Percentiles rank a stretch among this genome's conserved stretches.
These are phyloP conservation scores for Anser cygnoides DNA, from an alignment of 2,113 vertebrate species.

Conservation along the genomic window DNA sequence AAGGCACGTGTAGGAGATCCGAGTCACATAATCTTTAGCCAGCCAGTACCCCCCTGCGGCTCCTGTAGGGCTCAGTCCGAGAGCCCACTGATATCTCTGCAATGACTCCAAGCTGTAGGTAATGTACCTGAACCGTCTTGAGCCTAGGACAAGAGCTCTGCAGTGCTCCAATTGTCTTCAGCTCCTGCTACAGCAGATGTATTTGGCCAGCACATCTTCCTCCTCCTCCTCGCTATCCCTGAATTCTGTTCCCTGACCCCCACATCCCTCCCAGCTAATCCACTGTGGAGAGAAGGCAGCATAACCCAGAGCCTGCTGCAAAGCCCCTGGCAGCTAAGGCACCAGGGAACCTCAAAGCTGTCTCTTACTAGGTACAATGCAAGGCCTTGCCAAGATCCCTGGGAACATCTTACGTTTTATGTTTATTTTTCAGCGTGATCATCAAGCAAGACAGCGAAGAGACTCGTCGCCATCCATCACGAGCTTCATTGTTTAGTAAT, in stretches of 20 bases:
- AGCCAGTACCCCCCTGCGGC: neutral
- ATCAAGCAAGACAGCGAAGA: conserved; percentile 33
- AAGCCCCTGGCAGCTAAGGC: neutral
- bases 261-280: neutral
- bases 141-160: neutral
- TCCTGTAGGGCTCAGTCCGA: neutral
- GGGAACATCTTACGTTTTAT: neutral
- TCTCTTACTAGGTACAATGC: neutral
- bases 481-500: conserved; percentile 30
- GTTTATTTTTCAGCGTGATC: conserved; percentile 4
- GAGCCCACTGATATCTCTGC: accelerated
- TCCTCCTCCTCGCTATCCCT: neutral
- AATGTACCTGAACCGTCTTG: accelerated
- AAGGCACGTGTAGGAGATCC: accelerated
- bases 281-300: neutral
- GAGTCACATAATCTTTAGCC: neutral
- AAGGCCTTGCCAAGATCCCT: neutral
- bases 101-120: accelerated
- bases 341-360: neutral
- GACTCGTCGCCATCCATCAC: conserved; percentile 43
- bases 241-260: neutral
- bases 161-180: neutral
- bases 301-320: neutral
- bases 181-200: neutral
- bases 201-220: neutral